Evolutionary conservation across 2,113 vertebrate species (phyloP), one percentile per base, ranked within the genome.

Genomic region (Clarias magur): DNA sequence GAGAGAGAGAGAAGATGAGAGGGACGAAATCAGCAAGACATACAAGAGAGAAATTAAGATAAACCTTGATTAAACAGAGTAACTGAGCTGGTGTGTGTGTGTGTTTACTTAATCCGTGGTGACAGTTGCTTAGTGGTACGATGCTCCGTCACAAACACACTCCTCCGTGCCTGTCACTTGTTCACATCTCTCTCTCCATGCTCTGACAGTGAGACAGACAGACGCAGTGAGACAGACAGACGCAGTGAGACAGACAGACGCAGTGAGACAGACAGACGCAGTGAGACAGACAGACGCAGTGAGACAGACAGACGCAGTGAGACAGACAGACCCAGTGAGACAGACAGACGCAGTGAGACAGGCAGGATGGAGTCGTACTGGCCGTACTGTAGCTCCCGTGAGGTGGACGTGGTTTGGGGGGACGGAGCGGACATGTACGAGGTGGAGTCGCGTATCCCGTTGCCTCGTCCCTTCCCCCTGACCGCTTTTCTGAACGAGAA

Each of bases 381-480:
- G n/a, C 94, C 94, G 3, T 96, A 96, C 82, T 96, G 96, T 96
- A 94, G 95, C 85, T 93, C 96, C 1, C 89, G 92, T 85, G 89
- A 93, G 72, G 93, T 94, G 82, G 94, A 70, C 86, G 93, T 59
- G 97, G 96, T 96, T 88, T 97, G 93, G 97, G 98, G 70, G 94
- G 94, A 70, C 93, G 95, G 88, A 96, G 96, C 96, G 93, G 95
- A 99, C 54, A 92, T 92, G n/a, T 99, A 96, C 0, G 98, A 99
- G 91, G 96, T 99, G 91, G 97, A 99, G 91, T 98, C 98, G 27
- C 96, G 95, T 0, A 94, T 99, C 34, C 98, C 98, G 73, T 95
- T 99, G 78, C 98, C 98, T 10, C 93, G 95, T 89, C 97, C 97
- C 78, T 99, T 98, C 93, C 95, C 97, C 79, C 86, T 98, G 0